phyloP scores from a whole-genome alignment of 2,888 invertebrate species.

The Cryptophagus acutangulus region DNA sequence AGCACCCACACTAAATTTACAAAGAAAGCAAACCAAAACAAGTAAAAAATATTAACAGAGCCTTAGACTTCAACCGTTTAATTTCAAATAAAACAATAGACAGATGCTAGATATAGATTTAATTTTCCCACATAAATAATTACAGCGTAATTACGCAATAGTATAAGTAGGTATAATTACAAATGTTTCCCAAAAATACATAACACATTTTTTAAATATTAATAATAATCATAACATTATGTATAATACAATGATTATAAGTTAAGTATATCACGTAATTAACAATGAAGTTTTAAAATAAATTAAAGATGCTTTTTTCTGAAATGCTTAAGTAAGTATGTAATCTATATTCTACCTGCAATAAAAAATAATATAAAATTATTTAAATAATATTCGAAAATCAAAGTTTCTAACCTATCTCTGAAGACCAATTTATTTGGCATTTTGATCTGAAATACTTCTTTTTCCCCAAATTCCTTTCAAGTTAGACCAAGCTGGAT shows the following conservation, averaged over 20 bases:
- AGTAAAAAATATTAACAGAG: too few relatives aligned
- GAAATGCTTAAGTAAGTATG: neutral
- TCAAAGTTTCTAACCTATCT: neutral
- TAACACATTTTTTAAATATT: constrained; percentile 32
- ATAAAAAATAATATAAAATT: constrained; percentile 1
- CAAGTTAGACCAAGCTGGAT: constrained; percentile 74
- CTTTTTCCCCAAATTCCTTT: constrained; percentile 78
- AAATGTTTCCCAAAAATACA: constrained; percentile 41
- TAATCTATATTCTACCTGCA: constrained; percentile 4
- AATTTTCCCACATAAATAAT: constrained; percentile 4
- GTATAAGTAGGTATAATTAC: constrained; percentile 36
- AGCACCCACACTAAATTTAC: too few relatives aligned
- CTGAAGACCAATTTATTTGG: constrained; percentile 17
- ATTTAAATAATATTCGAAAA: neutral
- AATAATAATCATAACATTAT: constrained; percentile 29
- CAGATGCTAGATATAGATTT: constrained; percentile 5
- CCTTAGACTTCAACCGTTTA: too few relatives aligned
- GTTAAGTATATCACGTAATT: constrained; percentile 22
- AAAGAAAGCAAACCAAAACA: too few relatives aligned
- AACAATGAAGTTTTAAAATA: constrained; percentile 22
- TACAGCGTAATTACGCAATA: neutral
- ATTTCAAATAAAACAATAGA: neutral
- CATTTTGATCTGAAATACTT: constrained; percentile 35
- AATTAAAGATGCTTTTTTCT: constrained; percentile 11
- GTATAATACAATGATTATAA: constrained; percentile 31